Evolutionary conservation across 2,888 invertebrate species (phyloP), one percentile per base, ranked within the genome.

Genomic region (Hypomecis atomaria): DNA sequence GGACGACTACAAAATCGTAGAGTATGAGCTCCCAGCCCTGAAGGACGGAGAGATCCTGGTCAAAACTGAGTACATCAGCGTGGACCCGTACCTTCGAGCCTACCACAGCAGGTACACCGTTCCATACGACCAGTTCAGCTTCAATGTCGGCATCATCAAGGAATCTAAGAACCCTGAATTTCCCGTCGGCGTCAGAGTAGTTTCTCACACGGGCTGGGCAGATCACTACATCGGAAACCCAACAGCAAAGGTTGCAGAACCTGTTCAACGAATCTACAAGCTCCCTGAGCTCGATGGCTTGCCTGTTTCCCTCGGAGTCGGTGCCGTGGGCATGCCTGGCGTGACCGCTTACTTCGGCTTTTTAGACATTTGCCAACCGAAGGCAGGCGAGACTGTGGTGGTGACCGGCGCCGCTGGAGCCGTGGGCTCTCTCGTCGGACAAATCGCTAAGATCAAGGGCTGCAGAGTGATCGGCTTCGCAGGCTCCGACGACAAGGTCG

Each of bases 401-500:
- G 94, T 96, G 3, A 94, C 94, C 4, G 94, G 94, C 0, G 96
- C 96, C 3, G 96, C 95, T 0, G 96, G 96, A 1, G 96, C 96
- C 3, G 96, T 96, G 0, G 96, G 96, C 3, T 94, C 94, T 59
- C 78, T 95, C 9, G 96, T 96, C 0, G 96, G 96, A 2, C 96
- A 96, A 85, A 95, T 97, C 55, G 96, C 94, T 0, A 96, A 96
- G 83, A 94, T 96, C 36, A 94, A 94, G 85, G 95, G 94, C 72
- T 86, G 84, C 70, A 81, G 65, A 69, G 86, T 96, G 0, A 95
- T 96, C 70, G 96, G 96, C 0, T 94, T 96, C 74, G 94, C 95
- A 9, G 96, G 96, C 5, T 93, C 94, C 0, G 95, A 96, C 64
- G 94, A 94, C 6, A 97, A 97, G 85, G 95, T 95, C 43, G 83